These are phyloP conservation scores for Coregonus suidteri DNA, from an alignment of 2,797 vertebrate genomes.

Conservation along the genomic window DNA sequence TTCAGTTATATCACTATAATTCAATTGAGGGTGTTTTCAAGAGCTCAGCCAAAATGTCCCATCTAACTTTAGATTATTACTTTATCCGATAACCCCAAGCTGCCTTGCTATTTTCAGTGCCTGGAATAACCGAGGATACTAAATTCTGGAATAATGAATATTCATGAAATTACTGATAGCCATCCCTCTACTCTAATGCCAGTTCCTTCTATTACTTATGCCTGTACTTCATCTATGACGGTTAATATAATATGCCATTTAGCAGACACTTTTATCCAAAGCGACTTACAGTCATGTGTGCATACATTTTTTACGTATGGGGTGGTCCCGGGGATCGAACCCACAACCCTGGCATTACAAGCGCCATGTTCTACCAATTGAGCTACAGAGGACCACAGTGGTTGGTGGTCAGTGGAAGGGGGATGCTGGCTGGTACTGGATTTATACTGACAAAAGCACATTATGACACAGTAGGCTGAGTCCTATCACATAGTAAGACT, in stretches of 20 bases:
- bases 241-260: too few relatives aligned
- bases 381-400: too few relatives aligned
- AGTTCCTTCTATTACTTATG: background rate
- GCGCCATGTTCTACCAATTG: too few relatives aligned
- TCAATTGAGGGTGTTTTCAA: background rate
- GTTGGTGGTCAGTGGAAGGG: background rate
- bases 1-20: background rate
- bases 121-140: conserved; percentile 53
- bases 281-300: too few relatives aligned
- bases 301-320: too few relatives aligned
- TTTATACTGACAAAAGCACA: conserved; percentile 3
- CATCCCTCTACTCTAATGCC: background rate
- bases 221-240: background rate
- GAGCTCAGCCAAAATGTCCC: background rate
- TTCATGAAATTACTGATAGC: background rate
- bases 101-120: conserved; percentile 82
- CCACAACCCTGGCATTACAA: too few relatives aligned
- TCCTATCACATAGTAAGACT: background rate
- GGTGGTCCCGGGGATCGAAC: too few relatives aligned
- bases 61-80: background rate
- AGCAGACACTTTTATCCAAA: too few relatives aligned
- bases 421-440: background rate
- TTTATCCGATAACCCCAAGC: background rate
- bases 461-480: background rate
- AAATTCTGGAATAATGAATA: background rate